Evolutionary conservation across 2,888 invertebrate species (phyloP).

Genomic region (Pseudococcus viburni): DNA sequence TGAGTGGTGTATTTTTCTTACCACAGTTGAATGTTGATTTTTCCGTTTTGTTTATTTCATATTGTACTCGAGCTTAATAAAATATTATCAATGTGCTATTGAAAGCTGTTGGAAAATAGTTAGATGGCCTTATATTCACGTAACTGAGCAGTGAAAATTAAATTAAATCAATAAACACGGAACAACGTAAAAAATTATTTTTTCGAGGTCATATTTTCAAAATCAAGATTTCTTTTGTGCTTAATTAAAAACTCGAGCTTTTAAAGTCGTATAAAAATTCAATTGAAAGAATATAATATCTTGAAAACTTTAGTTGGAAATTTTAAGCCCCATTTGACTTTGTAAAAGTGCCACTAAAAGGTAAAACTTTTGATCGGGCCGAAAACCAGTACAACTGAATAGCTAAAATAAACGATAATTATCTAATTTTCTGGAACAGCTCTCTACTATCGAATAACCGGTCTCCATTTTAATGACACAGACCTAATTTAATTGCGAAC

Average conservation of each 20-base stretch:
- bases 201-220: background rate
- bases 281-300: background rate
- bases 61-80: no score
- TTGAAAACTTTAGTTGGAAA: background rate
- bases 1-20: no score
- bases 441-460: background rate
- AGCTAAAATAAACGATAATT: conserved; percentile 5
- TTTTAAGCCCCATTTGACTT: background rate
- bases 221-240: background rate
- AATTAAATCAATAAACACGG: no score
- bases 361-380: background rate
- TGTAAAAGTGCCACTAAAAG: background rate
- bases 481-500: background rate
- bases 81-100: no score
- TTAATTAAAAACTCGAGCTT: background rate
- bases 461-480: background rate
- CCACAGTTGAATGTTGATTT: no score
- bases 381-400: background rate
- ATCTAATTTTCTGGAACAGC: background rate
- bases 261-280: background rate
- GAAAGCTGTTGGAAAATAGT: no score
- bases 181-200: background rate
- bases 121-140: no score
- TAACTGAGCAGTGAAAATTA: no score
- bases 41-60: no score